Conservation (phyloP, 2,113 vertebrate species). For the Physeter macrocephalus region DNA sequence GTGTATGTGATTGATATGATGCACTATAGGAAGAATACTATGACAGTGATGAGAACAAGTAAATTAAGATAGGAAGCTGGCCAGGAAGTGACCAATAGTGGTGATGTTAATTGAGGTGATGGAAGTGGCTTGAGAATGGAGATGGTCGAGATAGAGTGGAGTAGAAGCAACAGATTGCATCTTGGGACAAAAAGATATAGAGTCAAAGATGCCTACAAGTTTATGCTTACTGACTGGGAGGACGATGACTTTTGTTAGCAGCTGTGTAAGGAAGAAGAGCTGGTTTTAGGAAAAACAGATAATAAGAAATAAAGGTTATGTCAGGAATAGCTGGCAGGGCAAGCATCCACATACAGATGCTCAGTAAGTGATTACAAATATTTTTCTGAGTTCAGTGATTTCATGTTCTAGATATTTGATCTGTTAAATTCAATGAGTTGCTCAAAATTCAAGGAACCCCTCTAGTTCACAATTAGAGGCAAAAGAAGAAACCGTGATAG, state of each 20-base stretch:
- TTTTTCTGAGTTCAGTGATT: neutral
- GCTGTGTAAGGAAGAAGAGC: neutral
- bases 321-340: neutral
- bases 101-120: neutral
- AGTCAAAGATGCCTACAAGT: neutral
- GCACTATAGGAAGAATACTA: neutral
- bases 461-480: neutral
- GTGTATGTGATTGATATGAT: neutral
- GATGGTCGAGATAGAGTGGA: neutral
- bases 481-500: neutral
- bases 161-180: neutral
- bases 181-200: neutral
- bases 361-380: neutral
- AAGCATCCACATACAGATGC: neutral
- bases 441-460: neutral
- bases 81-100: neutral
- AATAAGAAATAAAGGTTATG: neutral
- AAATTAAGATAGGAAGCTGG: neutral
- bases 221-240: neutral
- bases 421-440: neutral
- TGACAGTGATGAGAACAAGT: neutral
- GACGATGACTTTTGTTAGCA: neutral
- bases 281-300: neutral
- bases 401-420: neutral
- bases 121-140: neutral